These are phyloP conservation scores for Takifugu flavidus DNA, from an alignment of 2,113 vertebrate species.

Conservation along the genomic window DNA sequence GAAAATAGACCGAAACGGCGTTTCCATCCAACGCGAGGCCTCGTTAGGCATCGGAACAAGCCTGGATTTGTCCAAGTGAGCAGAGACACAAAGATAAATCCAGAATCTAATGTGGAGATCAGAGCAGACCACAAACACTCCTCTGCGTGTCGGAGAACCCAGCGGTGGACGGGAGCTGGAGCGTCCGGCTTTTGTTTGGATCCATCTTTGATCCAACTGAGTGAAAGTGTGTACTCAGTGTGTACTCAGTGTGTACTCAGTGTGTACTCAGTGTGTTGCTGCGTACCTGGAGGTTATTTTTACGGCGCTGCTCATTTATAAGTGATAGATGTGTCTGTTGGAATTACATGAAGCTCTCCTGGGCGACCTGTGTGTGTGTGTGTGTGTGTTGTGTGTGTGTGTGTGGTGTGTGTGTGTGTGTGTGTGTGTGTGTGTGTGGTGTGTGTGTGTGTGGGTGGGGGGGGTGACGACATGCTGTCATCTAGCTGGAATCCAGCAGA, in stretches of 20 bases:
- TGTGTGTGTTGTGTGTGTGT: too few relatives aligned
- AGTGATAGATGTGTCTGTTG: constrained; percentile 47
- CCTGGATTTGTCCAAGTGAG: neutral
- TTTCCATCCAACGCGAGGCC: neutral
- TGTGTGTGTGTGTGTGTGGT: too few relatives aligned
- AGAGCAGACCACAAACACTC: neutral
- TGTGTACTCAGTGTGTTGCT: neutral
- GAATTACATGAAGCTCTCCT: constrained; percentile 35
- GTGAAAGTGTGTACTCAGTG: too few relatives aligned
- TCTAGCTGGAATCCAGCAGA: constrained; percentile 16
- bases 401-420: too few relatives aligned
- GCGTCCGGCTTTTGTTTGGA: neutral
- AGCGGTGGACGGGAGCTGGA: constrained; percentile 5
- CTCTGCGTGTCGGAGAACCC: neutral
- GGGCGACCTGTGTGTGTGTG: neutral
- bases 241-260: too few relatives aligned
- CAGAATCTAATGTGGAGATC: neutral
- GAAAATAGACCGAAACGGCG: too few relatives aligned
- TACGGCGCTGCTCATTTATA: constrained; percentile 31
- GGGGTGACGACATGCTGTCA: constrained; percentile 10
- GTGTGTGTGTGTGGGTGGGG: too few relatives aligned
- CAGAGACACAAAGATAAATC: neutral
- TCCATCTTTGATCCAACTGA: constrained; percentile 3
- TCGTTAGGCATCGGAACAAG: neutral
- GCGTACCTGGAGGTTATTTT: constrained; percentile 34